Evolutionary conservation across 2,113 vertebrate species (phyloP).

Genomic region (Litocranius walleri): DNA sequence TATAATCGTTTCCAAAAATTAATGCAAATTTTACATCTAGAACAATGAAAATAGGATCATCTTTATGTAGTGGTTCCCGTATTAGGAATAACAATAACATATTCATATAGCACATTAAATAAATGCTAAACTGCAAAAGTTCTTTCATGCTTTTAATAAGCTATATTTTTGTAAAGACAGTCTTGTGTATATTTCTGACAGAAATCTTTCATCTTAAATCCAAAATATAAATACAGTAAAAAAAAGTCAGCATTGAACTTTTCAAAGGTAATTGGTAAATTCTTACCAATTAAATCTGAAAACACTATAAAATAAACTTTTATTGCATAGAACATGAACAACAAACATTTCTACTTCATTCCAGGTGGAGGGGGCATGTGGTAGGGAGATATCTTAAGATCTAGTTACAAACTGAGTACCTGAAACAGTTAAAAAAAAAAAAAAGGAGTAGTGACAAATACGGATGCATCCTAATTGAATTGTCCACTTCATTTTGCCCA

Average conservation of each 20-base stretch:
- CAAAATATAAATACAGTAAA: not conserved
- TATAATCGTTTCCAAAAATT: constrained; percentile 32
- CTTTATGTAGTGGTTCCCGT: not conserved
- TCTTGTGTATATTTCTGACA: not conserved
- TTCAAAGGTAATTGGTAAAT: not conserved
- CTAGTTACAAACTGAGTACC: constrained; percentile 54
- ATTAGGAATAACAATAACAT: not conserved
- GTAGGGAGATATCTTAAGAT: constrained; percentile 59
- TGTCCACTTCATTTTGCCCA: constrained; percentile 71
- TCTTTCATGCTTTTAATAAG: not conserved
- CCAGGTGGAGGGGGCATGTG: not conserved
- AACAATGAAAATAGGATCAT: not conserved
- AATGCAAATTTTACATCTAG: not conserved
- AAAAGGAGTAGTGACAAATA: constrained; percentile 45
- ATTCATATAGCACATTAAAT: not conserved
- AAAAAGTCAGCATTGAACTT: not conserved
- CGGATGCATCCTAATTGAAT: constrained; percentile 67
- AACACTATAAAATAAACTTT: not conserved
- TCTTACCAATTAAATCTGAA: not conserved
- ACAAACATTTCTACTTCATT: constrained; percentile 31
- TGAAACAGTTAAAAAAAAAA: constrained; percentile 59
- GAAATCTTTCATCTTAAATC: not conserved
- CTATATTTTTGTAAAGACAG: not conserved
- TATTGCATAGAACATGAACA: not conserved
- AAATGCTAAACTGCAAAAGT: not conserved